A percentile compares a stretch with the other conserved stretches of the same genome.
Conservation (phyloP, 2,888 invertebrate genomes). For the Hermaeophaga mercurialis region DNA sequence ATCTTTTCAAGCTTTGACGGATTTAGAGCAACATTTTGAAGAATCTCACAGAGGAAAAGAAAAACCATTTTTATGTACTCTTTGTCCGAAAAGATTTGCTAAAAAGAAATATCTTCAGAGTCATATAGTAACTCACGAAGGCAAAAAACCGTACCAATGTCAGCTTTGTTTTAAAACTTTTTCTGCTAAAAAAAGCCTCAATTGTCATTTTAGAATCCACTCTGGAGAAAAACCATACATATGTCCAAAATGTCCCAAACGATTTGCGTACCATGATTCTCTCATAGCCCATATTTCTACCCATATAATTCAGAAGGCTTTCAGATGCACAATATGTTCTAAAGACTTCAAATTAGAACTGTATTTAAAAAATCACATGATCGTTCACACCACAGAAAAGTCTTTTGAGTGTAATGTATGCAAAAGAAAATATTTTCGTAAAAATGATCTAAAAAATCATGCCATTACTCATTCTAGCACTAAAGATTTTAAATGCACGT, state of each 20-base stretch:
- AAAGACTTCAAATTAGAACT: slow-evolving; percentile 44
- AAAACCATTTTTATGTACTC: neutral
- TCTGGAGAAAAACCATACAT: neutral
- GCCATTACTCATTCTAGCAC: neutral
- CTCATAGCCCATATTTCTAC: neutral
- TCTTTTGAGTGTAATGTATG: slow-evolving; percentile 65
- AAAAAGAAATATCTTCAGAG: neutral
- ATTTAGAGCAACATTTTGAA: neutral
- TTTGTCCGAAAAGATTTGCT: neutral
- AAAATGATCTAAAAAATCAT: neutral
- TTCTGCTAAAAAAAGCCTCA: neutral
- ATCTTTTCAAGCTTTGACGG: neutral
- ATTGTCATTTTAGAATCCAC: slow-evolving; percentile 4
- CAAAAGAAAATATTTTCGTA: slow-evolving; percentile 53
- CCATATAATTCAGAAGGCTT: slow-evolving; percentile 45
- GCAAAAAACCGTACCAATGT: neutral
- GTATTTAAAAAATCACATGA: slow-evolving; percentile 63
- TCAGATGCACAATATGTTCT: slow-evolving; percentile 40
- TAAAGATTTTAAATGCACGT: slow-evolving; percentile 1
- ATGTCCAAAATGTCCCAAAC: slow-evolving; percentile 2
- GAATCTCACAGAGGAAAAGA: neutral
- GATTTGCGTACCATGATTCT: neutral
- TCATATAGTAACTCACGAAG: neutral
- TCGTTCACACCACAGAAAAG: slow-evolving; percentile 65
- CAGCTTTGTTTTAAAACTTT: slow-evolving; percentile 8